Conservation (phyloP, 2,113 vertebrate species). For the Nettapus auritus region DNA sequence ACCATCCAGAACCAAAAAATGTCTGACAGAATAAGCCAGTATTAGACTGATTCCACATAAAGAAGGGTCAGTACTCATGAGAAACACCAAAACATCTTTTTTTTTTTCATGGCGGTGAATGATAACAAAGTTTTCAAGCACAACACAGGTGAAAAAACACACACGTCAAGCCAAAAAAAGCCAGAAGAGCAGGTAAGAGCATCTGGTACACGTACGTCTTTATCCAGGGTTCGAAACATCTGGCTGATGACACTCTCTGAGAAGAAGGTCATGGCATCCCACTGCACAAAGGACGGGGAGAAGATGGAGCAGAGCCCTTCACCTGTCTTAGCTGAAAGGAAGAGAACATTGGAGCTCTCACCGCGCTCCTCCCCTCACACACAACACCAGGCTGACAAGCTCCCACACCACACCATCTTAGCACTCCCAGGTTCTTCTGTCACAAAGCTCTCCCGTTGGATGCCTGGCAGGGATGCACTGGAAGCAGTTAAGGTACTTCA, state of each 20-base stretch:
- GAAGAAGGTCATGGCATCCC: conserved; percentile 97
- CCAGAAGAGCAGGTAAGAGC: not conserved
- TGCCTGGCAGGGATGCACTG: not conserved
- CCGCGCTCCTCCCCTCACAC: not conserved
- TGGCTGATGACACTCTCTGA: conserved; percentile 89
- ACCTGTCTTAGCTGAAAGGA: conserved; percentile 79
- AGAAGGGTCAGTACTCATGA: not conserved
- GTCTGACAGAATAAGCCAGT: not conserved
- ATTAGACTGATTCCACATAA: not conserved
- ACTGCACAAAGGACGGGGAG: conserved; percentile 90
- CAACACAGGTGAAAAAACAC: not conserved
- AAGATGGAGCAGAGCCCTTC: conserved; percentile 88
- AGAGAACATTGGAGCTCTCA: conserved; percentile 35
- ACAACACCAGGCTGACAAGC: not conserved
- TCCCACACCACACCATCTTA: not conserved
- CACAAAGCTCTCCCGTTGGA: not conserved
- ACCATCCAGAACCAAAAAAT: not conserved
- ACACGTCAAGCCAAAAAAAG: not conserved
- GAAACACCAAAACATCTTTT: not conserved
- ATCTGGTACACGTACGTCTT: conserved; percentile 82
- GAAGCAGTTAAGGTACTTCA: not conserved
- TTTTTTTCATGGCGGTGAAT: not conserved
- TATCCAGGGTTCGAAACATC: conserved; percentile 87
- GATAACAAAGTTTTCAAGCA: not conserved
- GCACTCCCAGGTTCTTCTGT: not conserved